Evolutionary conservation across 2,113 vertebrate species (phyloP), one percentile per base, ranked within the genome.

Genomic region (Cichladusa arquata): DNA sequence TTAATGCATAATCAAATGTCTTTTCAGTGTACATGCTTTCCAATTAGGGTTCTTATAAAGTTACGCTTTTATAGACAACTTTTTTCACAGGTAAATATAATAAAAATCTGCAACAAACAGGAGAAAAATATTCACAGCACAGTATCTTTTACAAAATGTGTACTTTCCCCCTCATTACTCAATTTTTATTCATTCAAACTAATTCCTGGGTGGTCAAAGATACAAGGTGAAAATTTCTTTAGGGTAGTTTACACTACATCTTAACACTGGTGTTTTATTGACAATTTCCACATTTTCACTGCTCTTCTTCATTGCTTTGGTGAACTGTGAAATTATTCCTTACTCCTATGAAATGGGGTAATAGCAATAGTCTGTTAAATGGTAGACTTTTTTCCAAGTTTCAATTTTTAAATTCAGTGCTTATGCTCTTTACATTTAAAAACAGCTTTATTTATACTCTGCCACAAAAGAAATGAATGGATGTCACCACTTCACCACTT

Each of bases 231-330:
- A 95, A 77, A 82, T 62, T 74, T 93, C 2, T 15, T 62, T 72
- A 29, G 20, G 16, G 11, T 80, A 51, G 83, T 94, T 94, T 83
- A 40, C 16, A 34, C 47, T 85, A 8, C 25, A 81, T n/a, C 34
- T 66, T 53, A 82, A 76, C 54, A 73, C 8, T 66, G 47, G 45
- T 85, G 34, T 83, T 95, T 91, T 91, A 81, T 86, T 93, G 38
- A 54, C 80, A 64, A 87, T 96, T 91, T 93, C 82, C 81, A 34
- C 42, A 81, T 94, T 97, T 97, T 93, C 19, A 57, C 56, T 94
- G 42, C 23, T 31, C 58, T 90, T 95, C 54, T 13, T 94, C 28
- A 71, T 65, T 95, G 31, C 33, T 90, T 91, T 80, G 29, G 78
- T 95, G 33, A 25, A 28, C 40, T 93, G 36, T 94, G 77, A 96